Base-by-base conservation (phyloP, 2,113 vertebrate genomes). In the Caretta caretta region DNA sequence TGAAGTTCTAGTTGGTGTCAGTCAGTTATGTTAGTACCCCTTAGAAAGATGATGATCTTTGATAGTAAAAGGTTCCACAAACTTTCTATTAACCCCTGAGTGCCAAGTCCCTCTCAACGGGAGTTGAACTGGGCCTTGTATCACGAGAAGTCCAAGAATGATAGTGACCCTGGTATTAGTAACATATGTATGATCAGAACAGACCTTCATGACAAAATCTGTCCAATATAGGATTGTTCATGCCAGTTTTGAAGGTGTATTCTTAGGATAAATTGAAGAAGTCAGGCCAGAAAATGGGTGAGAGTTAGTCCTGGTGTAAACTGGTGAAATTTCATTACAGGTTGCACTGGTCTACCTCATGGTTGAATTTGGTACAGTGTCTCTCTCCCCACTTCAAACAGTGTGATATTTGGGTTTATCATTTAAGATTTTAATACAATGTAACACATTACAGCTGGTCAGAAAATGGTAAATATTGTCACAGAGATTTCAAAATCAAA, bases 11-110 rank as follows among this genome's bases (percentile, higher is more conserved):
- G 11, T 46, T 76, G 38, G 22, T 76, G 12, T 12, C 72, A 46
- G 72, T 42, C 72, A 13, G 42, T 42, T 75, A 51, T 54, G 51
- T 9, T 51, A 17, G 22, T 2, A 3, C 1, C 10, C 38, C 81
- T 12, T 25, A 25, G 53, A 38, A 54, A 83, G 27, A 46, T 29
- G 14, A 57, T 56, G 38, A 53, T 25, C 14, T n/a, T 25, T 42
- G 53, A 29, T 83, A 42, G 27, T 42, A 57, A 57, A 46, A 25
- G 16, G 13, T 31, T 80, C 17, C 14, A 1, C 65, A 72, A 29
- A 16, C 9, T 25, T 83, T 42, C 14, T 57, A 3, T 46, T 19
- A 7, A 69, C 2, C 48, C 16, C 31, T 1, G 0, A 42, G 53
- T 27, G 59, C n/a, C 87, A 31, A 54, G n/a, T 38, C 24, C 59